phyloP scores from a whole-genome alignment of 2,888 invertebrate species.

The Rhagophthalmus giganteus region DNA sequence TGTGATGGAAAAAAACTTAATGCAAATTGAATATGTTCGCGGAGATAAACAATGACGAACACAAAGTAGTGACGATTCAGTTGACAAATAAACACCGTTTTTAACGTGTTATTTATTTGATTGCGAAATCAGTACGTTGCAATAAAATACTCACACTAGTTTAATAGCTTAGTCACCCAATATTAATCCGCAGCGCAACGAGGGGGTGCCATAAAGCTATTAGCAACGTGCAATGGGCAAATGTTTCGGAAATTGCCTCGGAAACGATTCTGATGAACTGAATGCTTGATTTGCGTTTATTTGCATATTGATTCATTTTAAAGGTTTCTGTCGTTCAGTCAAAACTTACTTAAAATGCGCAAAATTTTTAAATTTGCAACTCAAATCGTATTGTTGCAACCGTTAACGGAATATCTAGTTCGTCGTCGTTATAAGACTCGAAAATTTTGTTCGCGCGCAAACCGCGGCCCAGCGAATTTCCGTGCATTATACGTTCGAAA shows the following conservation, averaged over 20 bases:
- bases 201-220: conserved; percentile 36
- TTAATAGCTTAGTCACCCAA: conserved; percentile 23
- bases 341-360: conserved; percentile 3
- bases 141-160: conserved; percentile 22
- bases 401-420: no score
- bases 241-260: conserved; percentile 51
- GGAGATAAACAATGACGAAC: no score
- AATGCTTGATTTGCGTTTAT: conserved; percentile 50
- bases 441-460: no score
- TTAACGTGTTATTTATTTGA: no score
- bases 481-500: no score
- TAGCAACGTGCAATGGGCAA: conserved; percentile 44
- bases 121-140: conserved; percentile 1
- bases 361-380: conserved; percentile 3
- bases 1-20: no score
- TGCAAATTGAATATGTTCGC: no score
- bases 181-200: conserved; percentile 31
- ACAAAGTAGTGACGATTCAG: no score
- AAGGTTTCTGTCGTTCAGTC: conserved; percentile 19
- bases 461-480: no score
- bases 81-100: no score
- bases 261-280: conserved; percentile 47
- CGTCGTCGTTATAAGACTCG: no score
- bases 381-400: no score
- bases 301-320: conserved; percentile 41